These are phyloP conservation scores for Bagarius yarrelli DNA, from an alignment of 2,113 vertebrate species.

Conservation along the genomic window DNA sequence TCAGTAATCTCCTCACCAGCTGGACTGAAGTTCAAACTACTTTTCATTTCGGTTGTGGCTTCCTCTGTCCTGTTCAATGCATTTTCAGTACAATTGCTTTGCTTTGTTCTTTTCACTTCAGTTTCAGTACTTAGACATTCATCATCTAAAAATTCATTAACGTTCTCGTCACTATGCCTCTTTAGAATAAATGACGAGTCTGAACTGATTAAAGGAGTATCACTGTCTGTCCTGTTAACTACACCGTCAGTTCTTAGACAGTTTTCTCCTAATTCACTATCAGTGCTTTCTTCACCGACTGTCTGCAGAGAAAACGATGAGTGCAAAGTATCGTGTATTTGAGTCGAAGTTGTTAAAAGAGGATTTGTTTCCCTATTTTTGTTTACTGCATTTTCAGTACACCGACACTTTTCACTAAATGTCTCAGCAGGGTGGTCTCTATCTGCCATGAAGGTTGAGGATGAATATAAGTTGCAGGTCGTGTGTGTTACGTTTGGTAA, in stretches of 20 bases:
- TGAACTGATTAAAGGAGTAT: not conserved
- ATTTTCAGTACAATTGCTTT: slow-evolving; percentile 1
- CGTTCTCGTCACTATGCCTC: not conserved
- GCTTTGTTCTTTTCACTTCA: not conserved
- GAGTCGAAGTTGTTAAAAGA: not conserved
- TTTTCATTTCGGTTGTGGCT: not conserved
- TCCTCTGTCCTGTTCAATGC: not conserved
- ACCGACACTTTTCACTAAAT: slow-evolving; percentile 7
- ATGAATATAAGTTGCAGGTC: not conserved
- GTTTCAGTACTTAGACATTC: not conserved
- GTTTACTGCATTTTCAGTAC: slow-evolving; percentile 20
- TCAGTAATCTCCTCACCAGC: not conserved
- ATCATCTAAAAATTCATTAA: not conserved
- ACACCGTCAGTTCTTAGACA: not conserved
- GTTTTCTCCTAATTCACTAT: not conserved
- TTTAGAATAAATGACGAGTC: not conserved
- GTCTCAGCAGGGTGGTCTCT: slow-evolving; percentile 34
- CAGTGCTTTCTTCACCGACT: not conserved
- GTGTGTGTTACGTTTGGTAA: not conserved
- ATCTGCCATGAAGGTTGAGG: not conserved
- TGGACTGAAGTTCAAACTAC: not conserved
- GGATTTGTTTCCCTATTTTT: not conserved
- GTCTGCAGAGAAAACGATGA: not conserved
- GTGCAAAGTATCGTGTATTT: not conserved
- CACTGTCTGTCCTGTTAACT: not conserved